Evolutionary conservation across 2,797 vertebrate genomes (phyloP).

Genomic region (Poecilia velifera): DNA sequence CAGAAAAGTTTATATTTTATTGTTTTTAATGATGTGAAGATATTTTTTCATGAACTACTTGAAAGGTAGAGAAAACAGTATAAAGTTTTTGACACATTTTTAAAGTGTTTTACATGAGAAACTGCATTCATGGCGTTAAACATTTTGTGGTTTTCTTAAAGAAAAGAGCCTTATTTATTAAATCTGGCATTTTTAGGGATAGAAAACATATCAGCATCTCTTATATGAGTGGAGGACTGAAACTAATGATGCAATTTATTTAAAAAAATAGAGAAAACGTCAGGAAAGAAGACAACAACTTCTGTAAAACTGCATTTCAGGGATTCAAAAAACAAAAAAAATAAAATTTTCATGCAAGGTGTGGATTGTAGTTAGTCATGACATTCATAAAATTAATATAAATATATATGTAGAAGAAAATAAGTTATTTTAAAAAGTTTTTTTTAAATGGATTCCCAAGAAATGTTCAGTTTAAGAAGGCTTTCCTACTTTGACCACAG

Average conservation of each 20-base stretch:
- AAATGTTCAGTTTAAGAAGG: background rate
- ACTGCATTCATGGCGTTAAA: background rate
- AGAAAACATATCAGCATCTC: background rate
- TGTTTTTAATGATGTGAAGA: background rate
- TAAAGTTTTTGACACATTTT: background rate
- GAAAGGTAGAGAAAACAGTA: background rate
- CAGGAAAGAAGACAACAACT: too few species aligned
- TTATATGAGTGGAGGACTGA: background rate
- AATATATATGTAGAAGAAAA: background rate
- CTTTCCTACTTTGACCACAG: slow-evolving; percentile 56
- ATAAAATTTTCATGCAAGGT: background rate
- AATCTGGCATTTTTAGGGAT: background rate
- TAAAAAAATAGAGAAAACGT: background rate
- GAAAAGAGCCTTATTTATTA: background rate
- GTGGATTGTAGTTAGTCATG: background rate
- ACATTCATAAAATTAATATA: background rate
- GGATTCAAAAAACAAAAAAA: background rate
- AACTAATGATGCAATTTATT: background rate
- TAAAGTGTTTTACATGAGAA: background rate
- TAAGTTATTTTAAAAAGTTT: background rate
- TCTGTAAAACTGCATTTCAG: background rate
- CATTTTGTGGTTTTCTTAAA: background rate
- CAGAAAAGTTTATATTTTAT: background rate
- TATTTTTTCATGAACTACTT: background rate
- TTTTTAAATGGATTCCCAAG: background rate